Base-by-base conservation (phyloP, 2,888 invertebrate genomes). In the Pantelozetes paolii region DNA sequence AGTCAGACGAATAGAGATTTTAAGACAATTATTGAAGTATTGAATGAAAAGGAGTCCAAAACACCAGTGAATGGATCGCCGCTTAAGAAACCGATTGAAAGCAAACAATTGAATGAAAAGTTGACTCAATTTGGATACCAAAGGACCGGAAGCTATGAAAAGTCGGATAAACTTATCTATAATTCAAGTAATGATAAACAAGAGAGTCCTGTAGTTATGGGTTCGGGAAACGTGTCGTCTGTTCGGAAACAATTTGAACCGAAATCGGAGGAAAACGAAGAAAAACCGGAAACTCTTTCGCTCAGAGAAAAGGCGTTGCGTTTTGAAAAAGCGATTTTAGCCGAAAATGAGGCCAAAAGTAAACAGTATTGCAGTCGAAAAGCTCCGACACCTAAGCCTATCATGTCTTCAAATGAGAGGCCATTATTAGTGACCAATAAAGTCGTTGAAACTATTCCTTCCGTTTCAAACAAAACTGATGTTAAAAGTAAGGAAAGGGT, bases 261-360 rank as follows among this genome's bases (percentile, higher is more conserved):
- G n/a, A 54, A 69, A 45, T 20, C 42, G 11, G 32, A 73, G 15
- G 1, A 1, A 2, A 69, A 69, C 11, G 50, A 20, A 23, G 28
- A 70, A 8, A 54, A 1, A 18, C 74, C 74, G 15, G 70, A 74
- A 26, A 36, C 20, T 1, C 54, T 74, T 6, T 28, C 74, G 2
- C 26, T 74, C 13, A 54, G 28, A 32, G 70, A 30, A n/a, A 74
- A 73, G 48, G 48, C 45, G 6, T 9, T 32, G 1, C 26, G 69
- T 18, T 73, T 73, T 36, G 73, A 73, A 73, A 73, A 73, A 32
- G 73, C 67, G 3, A 73, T 73, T 69, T 18, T 15, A n/a, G 69
- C 64, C 20, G 73, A 73, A 69, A 69, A 45, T n/a, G 73, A 73
- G 40, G 73, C 73, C 13, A 57, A 57, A 69, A 40, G 30, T 2